Evolutionary conservation across 2,888 invertebrate genomes (phyloP).

Genomic region (Eupeodes luniger): DNA sequence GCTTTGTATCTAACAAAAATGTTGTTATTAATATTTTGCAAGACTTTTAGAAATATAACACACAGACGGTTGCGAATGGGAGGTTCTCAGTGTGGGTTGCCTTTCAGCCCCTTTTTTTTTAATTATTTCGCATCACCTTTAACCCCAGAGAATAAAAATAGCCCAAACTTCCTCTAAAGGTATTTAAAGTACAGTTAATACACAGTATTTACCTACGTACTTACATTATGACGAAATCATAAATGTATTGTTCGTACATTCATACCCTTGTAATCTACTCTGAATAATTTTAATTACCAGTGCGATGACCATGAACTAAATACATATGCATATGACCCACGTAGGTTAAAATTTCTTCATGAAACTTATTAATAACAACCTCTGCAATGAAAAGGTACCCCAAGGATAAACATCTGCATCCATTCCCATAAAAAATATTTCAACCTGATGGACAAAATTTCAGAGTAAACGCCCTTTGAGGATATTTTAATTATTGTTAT

Average conservation of each 20-base stretch:
- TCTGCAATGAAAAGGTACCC: constrained; percentile 3
- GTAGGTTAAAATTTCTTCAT: constrained; percentile 12
- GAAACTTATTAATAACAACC: constrained; percentile 23
- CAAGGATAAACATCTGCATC: constrained; percentile 20
- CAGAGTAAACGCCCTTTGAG: neutral
- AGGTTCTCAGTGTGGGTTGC: no score
- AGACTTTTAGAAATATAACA: no score
- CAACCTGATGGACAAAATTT: neutral
- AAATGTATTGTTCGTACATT: neutral
- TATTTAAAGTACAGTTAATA: no score
- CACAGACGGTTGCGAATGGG: no score
- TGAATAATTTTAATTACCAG: neutral
- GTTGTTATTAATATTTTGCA: no score
- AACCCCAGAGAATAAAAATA: no score
- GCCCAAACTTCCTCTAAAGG: no score
- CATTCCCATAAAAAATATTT: constrained; percentile 26
- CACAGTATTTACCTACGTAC: neutral
- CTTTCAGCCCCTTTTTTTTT: no score
- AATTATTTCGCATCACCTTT: no score
- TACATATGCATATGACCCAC: neutral
- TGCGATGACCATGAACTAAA: constrained; percentile 27
- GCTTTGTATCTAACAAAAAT: no score
- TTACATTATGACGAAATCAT: neutral
- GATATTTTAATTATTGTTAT: neutral
- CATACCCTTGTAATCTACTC: neutral